Conservation (phyloP, 2,888 invertebrate species). For the Idaea biselata region DNA sequence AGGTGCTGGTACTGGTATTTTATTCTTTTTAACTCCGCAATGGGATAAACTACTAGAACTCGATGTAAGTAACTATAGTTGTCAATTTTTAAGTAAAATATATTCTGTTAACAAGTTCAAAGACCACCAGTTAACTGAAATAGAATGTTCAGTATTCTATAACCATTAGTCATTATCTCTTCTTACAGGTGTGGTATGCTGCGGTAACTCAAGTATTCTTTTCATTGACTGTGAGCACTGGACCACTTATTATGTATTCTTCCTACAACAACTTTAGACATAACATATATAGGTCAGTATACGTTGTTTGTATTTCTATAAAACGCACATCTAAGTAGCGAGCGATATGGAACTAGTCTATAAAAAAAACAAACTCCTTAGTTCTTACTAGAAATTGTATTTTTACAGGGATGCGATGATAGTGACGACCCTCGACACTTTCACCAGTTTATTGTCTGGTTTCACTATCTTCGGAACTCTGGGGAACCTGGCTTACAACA, state of each 20-base stretch:
- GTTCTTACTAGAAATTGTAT: not conserved
- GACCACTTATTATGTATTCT: constrained; percentile 88
- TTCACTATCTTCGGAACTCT: constrained; percentile 86
- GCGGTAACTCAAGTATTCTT: constrained; percentile 91
- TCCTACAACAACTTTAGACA: constrained; percentile 89
- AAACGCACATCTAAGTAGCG: no score
- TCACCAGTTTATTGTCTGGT: constrained; percentile 86
- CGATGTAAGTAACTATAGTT: not conserved
- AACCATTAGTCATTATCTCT: not conserved
- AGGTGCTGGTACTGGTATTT: constrained; percentile 79
- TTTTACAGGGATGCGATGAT: constrained; percentile 82
- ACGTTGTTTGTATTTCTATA: not conserved
- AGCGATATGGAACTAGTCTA: no score
- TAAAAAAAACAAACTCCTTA: not conserved
- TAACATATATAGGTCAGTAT: constrained; percentile 83
- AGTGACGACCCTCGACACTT: constrained; percentile 85
- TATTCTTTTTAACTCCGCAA: not conserved
- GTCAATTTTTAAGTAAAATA: not conserved
- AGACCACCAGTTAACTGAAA: no score
- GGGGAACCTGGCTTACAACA: constrained; percentile 84
- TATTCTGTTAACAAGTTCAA: no score
- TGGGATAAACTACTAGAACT: not conserved
- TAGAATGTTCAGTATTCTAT: not conserved
- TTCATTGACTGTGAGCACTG: constrained; percentile 87
- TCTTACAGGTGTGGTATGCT: constrained; percentile 84